These are phyloP conservation scores for Labrus mixtus DNA, from an alignment of 2,113 vertebrate genomes.

Conservation along the genomic window DNA sequence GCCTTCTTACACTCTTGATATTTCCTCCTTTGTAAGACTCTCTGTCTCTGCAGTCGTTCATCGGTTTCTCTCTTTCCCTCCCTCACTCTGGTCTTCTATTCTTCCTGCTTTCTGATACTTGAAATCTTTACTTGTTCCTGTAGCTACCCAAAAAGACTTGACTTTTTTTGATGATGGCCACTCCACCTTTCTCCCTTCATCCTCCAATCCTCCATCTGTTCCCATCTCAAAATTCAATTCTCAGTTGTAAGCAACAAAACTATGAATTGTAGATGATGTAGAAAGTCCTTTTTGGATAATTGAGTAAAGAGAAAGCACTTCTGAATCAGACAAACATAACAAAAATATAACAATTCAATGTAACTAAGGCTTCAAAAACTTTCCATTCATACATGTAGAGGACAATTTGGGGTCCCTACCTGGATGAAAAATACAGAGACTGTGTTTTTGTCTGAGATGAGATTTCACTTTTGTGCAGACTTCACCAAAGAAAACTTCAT, in stretches of 20 bases:
- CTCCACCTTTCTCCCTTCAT: too few relatives aligned
- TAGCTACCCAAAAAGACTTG: too few relatives aligned
- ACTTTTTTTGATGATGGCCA: too few relatives aligned
- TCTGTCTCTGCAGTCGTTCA: background rate
- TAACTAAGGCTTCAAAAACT: background rate
- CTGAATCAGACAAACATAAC: background rate
- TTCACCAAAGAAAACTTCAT: background rate
- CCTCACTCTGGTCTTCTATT: background rate
- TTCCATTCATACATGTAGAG: background rate
- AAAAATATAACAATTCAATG: background rate
- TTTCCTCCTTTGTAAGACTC: background rate
- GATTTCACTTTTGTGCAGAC: background rate
- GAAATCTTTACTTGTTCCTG: too few relatives aligned
- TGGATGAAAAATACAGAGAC: background rate
- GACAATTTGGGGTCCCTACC: background rate
- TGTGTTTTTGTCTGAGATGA: conserved; percentile 4
- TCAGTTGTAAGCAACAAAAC: background rate
- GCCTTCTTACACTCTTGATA: background rate
- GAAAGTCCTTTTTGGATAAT: too few relatives aligned
- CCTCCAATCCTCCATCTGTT: too few relatives aligned
- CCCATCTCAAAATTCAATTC: too few relatives aligned
- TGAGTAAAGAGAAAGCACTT: too few relatives aligned
- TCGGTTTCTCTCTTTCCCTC: background rate
- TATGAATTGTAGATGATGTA: background rate
- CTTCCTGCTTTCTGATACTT: too few relatives aligned